Evolutionary conservation across 2,888 invertebrate genomes (phyloP).

Genomic region (Brachyptera putata): DNA sequence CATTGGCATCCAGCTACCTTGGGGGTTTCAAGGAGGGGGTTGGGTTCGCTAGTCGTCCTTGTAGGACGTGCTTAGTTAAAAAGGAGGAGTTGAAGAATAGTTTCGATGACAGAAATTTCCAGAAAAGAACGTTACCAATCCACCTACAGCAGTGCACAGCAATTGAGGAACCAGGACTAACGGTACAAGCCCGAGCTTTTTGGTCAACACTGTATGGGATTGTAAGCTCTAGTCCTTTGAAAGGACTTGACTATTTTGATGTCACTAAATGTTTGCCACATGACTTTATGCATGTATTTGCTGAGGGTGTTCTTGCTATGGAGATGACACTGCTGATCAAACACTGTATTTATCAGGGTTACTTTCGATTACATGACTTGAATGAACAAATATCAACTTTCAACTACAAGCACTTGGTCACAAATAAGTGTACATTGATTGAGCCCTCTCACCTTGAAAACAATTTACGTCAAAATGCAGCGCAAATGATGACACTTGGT

Average conservation of each 20-base stretch:
- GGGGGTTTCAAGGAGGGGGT: too few relatives aligned
- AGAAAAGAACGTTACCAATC: too few relatives aligned
- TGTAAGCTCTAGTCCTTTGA: background rate
- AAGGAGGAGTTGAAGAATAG: too few relatives aligned
- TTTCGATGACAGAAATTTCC: too few relatives aligned
- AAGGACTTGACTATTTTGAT: background rate
- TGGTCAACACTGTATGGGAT: background rate
- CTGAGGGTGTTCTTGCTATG: background rate
- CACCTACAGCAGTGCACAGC: too few relatives aligned
- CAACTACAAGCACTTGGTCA: constrained; percentile 34
- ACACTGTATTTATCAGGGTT: constrained; percentile 19
- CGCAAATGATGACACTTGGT: constrained; percentile 33
- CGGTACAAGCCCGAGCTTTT: background rate
- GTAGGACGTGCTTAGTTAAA: too few relatives aligned
- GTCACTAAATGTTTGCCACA: background rate
- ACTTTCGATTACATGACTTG: constrained; percentile 32
- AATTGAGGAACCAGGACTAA: background rate
- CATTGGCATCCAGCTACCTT: too few relatives aligned
- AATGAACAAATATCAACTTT: constrained; percentile 33
- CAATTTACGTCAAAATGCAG: constrained; percentile 34
- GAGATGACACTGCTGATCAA: constrained; percentile 27
- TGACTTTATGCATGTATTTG: too few relatives aligned
- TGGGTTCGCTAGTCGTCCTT: too few relatives aligned
- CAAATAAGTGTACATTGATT: constrained; percentile 34
- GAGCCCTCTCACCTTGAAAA: constrained; percentile 24